A percentile compares a stretch with the other conserved stretches of the same genome.
Evolutionary conservation across 2,797 vertebrate genomes (phyloP).

Genomic region (Enteromius viviparus): DNA sequence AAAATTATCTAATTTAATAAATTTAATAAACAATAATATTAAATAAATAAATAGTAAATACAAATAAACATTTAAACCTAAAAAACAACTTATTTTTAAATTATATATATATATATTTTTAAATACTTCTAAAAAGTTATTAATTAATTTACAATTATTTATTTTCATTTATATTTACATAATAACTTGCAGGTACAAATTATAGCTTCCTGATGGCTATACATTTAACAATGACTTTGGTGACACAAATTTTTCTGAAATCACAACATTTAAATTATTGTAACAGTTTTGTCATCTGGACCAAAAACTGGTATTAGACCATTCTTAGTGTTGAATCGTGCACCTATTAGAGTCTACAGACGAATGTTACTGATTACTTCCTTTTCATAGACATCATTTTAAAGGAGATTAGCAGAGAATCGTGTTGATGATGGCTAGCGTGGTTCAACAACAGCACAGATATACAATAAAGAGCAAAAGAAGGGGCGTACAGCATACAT

Average conservation of each 20-base stretch:
- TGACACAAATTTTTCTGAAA: not conserved
- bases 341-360: not conserved
- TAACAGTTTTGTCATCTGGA: not conserved
- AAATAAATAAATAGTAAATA: not conserved
- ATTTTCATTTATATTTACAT: not conserved
- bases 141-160: not conserved
- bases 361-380: not conserved
- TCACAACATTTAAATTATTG: not conserved
- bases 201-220: not conserved
- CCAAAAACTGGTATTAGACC: not conserved
- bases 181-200: not conserved
- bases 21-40: not conserved
- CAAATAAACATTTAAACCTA: not conserved
- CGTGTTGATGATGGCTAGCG: slow-evolving; percentile 5
- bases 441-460: slow-evolving; percentile 26
- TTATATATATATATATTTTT: too few species aligned
- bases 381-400: not conserved
- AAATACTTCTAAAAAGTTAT: not conserved
- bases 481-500: not conserved
- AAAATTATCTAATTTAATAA: not conserved
- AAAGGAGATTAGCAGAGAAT: not conserved
- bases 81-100: not conserved
- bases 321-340: not conserved
- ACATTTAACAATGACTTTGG: not conserved
- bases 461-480: slow-evolving; percentile 1